Percentiles rank a stretch among this genome's conserved stretches.
Evolutionary conservation across 2,113 vertebrate species (phyloP).

Genomic region (Cebidichthys violaceus): DNA sequence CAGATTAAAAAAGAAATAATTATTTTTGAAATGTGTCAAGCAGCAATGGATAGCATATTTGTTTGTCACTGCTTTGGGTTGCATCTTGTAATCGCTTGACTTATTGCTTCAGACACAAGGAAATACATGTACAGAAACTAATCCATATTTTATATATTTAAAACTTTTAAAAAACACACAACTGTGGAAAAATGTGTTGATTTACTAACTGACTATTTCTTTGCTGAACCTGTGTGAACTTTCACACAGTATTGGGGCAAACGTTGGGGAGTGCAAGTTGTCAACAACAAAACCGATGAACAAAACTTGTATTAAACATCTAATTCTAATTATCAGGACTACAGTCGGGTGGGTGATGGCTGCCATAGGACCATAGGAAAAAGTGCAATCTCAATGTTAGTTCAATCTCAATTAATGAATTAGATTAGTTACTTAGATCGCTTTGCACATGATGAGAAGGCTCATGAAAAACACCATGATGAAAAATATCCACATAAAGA

Average conservation of each 20-base stretch:
- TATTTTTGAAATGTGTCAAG: not conserved
- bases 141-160: not conserved
- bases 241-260: not conserved
- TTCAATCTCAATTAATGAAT: too few relatives aligned
- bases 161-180: constrained; percentile 18
- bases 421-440: constrained; percentile 63
- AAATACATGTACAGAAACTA: not conserved
- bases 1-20: not conserved
- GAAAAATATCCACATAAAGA: constrained; percentile 94
- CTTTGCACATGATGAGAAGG: constrained; percentile 87
- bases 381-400: not conserved
- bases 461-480: constrained; percentile 93
- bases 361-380: not conserved
- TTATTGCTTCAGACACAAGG: not conserved
- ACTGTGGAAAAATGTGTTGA: not conserved
- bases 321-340: not conserved
- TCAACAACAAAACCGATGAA: constrained; percentile 17
- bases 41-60: not conserved
- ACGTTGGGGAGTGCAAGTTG: not conserved
- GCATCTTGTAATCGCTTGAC: not conserved
- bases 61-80: constrained; percentile 2
- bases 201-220: constrained; percentile 7
- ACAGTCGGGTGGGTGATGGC: not conserved
- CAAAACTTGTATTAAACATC: not conserved
- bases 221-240: not conserved